phyloP scores from a whole-genome alignment of 35 echinoderm and acorn worm genomes.

The Apostichopus parvimensis region DNA sequence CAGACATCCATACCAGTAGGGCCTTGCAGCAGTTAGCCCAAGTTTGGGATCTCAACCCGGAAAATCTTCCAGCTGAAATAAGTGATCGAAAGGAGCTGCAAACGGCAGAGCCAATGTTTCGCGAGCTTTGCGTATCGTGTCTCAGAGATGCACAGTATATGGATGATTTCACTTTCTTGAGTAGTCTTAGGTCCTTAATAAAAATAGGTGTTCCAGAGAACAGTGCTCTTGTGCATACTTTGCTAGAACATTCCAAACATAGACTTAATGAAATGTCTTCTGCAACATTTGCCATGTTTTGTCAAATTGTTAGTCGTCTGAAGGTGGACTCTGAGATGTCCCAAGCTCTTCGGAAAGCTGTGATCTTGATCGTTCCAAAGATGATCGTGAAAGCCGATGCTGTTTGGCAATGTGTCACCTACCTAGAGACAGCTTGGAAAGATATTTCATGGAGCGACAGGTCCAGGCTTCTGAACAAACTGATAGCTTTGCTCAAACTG shows the following conservation, averaged over 20 bases:
- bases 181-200: slow-evolving; percentile 17
- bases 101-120: slow-evolving; percentile 43
- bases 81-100: slow-evolving; percentile 24
- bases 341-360: slow-evolving; percentile 25
- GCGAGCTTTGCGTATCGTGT: slow-evolving; percentile 46
- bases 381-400: neutral
- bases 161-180: slow-evolving; percentile 50
- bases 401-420: slow-evolving; percentile 14
- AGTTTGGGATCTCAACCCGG: slow-evolving; percentile 5
- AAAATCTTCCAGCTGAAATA: slow-evolving; percentile 26
- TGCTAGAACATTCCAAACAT: slow-evolving; percentile 24
- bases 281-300: slow-evolving; percentile 25
- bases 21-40: slow-evolving; percentile 63
- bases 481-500: slow-evolving; percentile 7
- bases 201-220: slow-evolving; percentile 35
- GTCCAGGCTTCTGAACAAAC: slow-evolving; percentile 7
- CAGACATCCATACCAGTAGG: slow-evolving; percentile 53
- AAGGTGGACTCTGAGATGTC: slow-evolving; percentile 15
- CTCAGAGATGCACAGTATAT: slow-evolving; percentile 56
- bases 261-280: slow-evolving; percentile 43
- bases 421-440: neutral
- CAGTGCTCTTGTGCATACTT: slow-evolving; percentile 20
- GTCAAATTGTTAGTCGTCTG: slow-evolving; percentile 6
- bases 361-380: slow-evolving; percentile 5
- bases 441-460: neutral